These are phyloP conservation scores for Osmerus eperlanus DNA, from an alignment of 2,113 vertebrate genomes.

Conservation along the genomic window DNA sequence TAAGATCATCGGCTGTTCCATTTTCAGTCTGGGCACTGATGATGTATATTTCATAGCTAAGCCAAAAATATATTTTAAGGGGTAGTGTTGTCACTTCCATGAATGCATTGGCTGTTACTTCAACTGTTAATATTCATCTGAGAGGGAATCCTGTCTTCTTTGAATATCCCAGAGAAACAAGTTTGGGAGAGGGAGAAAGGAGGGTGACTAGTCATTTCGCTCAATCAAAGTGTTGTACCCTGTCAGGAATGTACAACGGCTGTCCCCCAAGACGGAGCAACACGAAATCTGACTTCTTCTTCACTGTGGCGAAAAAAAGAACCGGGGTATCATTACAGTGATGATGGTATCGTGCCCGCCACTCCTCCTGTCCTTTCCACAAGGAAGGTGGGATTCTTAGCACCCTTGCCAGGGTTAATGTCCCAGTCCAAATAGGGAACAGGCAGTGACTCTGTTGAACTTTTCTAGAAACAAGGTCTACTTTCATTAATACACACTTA, in stretches of 20 bases:
- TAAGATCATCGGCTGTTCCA: neutral
- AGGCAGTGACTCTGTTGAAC: neutral
- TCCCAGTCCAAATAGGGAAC: neutral
- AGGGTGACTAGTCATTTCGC: constrained; percentile 21
- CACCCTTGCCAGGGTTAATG: constrained; percentile 15
- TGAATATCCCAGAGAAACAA: constrained; percentile 28
- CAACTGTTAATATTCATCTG: neutral
- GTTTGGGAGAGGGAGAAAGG: neutral
- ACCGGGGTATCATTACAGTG: constrained; percentile 44
- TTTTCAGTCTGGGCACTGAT: neutral
- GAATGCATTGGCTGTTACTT: neutral
- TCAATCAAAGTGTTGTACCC: constrained; percentile 26
- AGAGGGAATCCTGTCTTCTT: neutral
- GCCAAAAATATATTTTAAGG: constrained; percentile 1
- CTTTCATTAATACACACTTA: neutral
- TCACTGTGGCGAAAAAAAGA: constrained; percentile 31
- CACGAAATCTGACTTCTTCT: constrained; percentile 18
- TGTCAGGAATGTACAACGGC: constrained; percentile 55
- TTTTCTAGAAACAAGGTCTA: neutral
- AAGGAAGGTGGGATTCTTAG: constrained; percentile 9
- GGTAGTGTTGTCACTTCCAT: neutral
- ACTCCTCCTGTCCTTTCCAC: constrained; percentile 19
- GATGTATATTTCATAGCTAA: neutral
- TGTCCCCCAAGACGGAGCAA: constrained; percentile 28
- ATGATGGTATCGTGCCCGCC: constrained; percentile 21